These are phyloP conservation scores for Lordiphosa collinella DNA, from an alignment of 1,140 invertebrate genomes.

Conservation along the genomic window DNA sequence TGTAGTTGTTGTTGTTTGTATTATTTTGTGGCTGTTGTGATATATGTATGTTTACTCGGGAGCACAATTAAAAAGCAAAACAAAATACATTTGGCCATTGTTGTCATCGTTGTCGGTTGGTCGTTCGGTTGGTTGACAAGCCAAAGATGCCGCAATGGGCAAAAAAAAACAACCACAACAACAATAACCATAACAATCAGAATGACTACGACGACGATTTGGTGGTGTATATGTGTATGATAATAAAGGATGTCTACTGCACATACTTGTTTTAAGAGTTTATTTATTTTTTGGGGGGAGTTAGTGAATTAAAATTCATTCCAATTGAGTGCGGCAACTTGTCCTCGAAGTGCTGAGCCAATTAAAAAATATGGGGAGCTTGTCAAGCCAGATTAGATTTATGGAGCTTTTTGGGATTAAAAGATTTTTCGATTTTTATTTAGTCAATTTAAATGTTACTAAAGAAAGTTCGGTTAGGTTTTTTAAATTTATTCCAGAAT, in stretches of 20 bases:
- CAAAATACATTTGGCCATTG: slow-evolving; percentile 67
- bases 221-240: slow-evolving; percentile 42
- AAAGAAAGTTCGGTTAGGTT: too few relatives aligned
- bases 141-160: slow-evolving; percentile 71
- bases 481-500: too few relatives aligned
- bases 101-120: slow-evolving; percentile 55
- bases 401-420: too few relatives aligned
- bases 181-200: slow-evolving; percentile 26
- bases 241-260: slow-evolving; percentile 36
- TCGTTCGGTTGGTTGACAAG: too few relatives aligned
- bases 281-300: not conserved
- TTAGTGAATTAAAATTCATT: too few relatives aligned
- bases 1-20: slow-evolving; percentile 9
- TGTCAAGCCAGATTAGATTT: too few relatives aligned
- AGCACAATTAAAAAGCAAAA: slow-evolving; percentile 65
- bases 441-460: too few relatives aligned
- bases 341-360: not conserved
- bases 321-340: too few relatives aligned
- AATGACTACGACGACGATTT: slow-evolving; percentile 11
- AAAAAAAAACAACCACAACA: slow-evolving; percentile 36
- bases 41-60: slow-evolving; percentile 68
- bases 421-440: too few relatives aligned
- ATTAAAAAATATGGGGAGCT: too few relatives aligned
- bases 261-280: too few relatives aligned
- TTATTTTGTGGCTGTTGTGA: slow-evolving; percentile 39